Evolutionary conservation across 2,113 vertebrate genomes (phyloP).

Genomic region (Sporophila hypoxantha): DNA sequence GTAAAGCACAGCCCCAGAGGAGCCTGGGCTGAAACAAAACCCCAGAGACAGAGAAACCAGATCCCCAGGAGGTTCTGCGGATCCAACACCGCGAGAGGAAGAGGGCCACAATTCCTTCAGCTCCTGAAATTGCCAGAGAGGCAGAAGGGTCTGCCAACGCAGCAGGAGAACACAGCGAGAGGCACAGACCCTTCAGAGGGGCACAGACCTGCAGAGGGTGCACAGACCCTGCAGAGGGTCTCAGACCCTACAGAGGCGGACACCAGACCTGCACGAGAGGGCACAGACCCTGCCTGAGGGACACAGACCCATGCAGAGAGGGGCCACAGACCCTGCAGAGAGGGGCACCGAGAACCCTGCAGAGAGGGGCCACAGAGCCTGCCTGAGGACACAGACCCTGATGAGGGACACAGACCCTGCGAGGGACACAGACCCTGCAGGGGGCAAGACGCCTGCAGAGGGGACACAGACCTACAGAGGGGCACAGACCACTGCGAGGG

Average conservation of each 20-base stretch:
- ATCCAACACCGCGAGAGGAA: neutral
- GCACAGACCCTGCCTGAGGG: neutral
- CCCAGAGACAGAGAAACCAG: too few relatives aligned
- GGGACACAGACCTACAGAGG: neutral
- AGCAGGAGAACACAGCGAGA: neutral
- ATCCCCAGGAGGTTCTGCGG: neutral
- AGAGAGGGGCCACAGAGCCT: too few relatives aligned
- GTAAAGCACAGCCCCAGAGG: neutral
- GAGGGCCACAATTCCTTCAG: neutral
- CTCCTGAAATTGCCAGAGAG: neutral
- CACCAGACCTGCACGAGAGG: too few relatives aligned
- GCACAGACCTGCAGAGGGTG: neutral
- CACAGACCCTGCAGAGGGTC: too few relatives aligned
- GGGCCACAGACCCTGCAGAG: neutral
- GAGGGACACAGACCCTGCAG: too few relatives aligned
- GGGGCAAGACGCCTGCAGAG: too few relatives aligned
- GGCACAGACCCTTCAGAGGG: neutral
- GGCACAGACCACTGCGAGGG: too few relatives aligned
- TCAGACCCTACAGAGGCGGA: too few relatives aligned
- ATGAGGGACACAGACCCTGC: neutral
- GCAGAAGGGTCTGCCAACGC: neutral
- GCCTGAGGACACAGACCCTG: fast-evolving
- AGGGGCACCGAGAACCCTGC: neutral
- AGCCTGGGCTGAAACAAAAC: neutral
- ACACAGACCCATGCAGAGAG: too few relatives aligned